phyloP scores from a whole-genome alignment of 2,888 invertebrate genomes.

The Hydrotaea diabolus region DNA sequence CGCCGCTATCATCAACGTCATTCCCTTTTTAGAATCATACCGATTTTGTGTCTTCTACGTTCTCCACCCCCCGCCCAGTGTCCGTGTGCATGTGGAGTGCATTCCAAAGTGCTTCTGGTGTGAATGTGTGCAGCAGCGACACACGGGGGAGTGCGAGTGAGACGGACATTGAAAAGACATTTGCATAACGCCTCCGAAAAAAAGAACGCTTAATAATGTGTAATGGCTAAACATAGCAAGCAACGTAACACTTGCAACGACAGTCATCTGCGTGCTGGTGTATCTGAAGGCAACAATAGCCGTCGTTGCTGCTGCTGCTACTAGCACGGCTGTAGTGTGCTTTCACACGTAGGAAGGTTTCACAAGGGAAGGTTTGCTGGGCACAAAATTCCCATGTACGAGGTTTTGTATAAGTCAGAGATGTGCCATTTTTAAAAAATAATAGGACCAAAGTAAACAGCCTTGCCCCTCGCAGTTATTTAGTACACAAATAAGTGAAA shows the following conservation, averaged over 20 bases:
- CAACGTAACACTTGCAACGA: conserved; percentile 28
- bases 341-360: no score
- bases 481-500: no score
- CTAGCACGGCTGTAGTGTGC: no score
- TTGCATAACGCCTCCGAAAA: conserved; percentile 61
- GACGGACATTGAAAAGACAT: conserved; percentile 55
- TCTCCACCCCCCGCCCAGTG: no score
- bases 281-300: conserved; percentile 15
- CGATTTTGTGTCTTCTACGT: conserved; percentile 5
- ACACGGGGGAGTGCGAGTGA: conserved; percentile 20
- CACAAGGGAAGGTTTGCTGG: conserved; percentile 8
- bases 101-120: conserved; percentile 43
- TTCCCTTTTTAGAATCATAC: conserved; percentile 35
- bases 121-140: neutral
- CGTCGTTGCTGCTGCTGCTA: conserved; percentile 4
- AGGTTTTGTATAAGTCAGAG: no score
- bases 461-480: no score
- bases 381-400: no score
- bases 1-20: conserved; percentile 43
- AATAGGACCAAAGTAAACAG: no score
- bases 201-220: conserved; percentile 60
- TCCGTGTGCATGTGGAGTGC: neutral
- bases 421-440: no score
- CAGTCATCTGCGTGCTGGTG: neutral
- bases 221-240: conserved; percentile 48